Percentiles rank a stretch among this genome's conserved stretches.
Conservation (phyloP, 2,113 vertebrate genomes). For the Halcyon senegalensis region DNA sequence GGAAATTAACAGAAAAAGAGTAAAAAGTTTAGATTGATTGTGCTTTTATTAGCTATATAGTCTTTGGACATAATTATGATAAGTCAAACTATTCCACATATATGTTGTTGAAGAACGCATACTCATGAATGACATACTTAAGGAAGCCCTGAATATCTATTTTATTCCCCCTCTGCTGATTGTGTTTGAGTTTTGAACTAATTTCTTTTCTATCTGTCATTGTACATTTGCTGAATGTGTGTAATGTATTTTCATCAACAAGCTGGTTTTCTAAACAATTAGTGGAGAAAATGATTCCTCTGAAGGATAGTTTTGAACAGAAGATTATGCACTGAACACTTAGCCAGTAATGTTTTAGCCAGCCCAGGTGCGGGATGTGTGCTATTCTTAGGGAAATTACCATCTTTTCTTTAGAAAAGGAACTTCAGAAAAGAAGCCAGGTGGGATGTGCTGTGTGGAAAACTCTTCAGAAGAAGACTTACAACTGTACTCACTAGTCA, state of each 20-base stretch:
- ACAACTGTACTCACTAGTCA: neutral
- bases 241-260: neutral
- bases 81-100: neutral
- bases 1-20: neutral
- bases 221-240: neutral
- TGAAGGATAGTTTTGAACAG: neutral
- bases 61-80: neutral
- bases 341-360: neutral
- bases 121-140: neutral
- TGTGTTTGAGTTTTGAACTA: neutral
- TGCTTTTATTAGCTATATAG: neutral
- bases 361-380: neutral
- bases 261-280: neutral
- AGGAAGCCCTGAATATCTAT: neutral
- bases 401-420: neutral
- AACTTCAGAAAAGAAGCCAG: neutral
- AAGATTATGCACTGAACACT: neutral
- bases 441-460: neutral
- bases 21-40: neutral
- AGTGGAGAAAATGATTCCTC: neutral
- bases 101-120: neutral
- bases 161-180: neutral
- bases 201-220: neutral
- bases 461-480: neutral
- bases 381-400: neutral